Evolutionary conservation across 2,888 invertebrate species (phyloP), one percentile per base, ranked within the genome.

Genomic region (Elaeidobius kamerunicus): DNA sequence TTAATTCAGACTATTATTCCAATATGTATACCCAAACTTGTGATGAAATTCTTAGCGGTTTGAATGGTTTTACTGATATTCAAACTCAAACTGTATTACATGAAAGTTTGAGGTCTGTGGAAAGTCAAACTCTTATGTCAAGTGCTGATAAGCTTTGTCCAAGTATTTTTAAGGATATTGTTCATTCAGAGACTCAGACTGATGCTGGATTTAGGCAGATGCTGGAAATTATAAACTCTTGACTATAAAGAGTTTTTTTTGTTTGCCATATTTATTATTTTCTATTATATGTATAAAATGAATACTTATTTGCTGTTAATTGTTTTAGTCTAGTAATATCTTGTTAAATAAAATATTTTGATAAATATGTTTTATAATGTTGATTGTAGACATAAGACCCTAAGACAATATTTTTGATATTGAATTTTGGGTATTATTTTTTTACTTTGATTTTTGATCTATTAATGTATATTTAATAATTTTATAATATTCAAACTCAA

Each of bases 81-180:
- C 81, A 84, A 64, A 84, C 84, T 0, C 84, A 84, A 67, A 84
- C 84, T 1, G 71, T 76, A 0, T 44, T 48, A 2, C 40, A 44
- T 11, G 80, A 80, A 56, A 68, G 76, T 20, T 71, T 81, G 12
- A 76, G 78, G 2, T 81, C 81, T 1, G 78, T 81, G 0, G 80
- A 82, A 66, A 82, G 81, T 9, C 81, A 82, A 67, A 82, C 82
- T 0, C 64, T 67, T 46, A 66, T 70, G 65, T 68, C 69, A 1
- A 64, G 65, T 28, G 62, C 60, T 15, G 62, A 59, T 16, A 62
- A 57, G 44, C 63, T 19, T 53, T 52, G 52, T 63, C 64, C 41
- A 59, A 66, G 30, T 36, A 27, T 50, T 20, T 18, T 50, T 9
- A 58, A 49, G 43, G 69, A 75, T 62, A 75, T 71, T 45, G 75